These are phyloP conservation scores for Eulemur mongoz DNA, from an alignment of 2,797 vertebrate species.

Conservation along the genomic window DNA sequence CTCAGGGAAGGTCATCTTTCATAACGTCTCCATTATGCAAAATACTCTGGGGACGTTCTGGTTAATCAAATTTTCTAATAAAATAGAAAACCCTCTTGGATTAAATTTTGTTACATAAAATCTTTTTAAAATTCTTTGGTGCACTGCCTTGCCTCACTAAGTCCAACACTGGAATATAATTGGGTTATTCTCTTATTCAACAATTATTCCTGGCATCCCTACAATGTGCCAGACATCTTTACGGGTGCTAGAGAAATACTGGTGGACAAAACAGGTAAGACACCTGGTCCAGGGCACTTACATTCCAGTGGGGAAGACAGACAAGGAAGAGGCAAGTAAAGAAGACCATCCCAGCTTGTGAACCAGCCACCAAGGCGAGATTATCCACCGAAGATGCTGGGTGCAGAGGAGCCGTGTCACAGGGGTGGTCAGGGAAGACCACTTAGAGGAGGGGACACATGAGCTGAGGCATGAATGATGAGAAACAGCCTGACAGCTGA, in stretches of 20 bases:
- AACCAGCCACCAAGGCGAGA: neutral
- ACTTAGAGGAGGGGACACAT: neutral
- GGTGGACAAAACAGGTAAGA: neutral
- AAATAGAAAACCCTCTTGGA: constrained; percentile 5
- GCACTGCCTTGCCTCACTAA: neutral
- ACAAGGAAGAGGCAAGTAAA: neutral
- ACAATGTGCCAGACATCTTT: neutral
- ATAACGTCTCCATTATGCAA: neutral
- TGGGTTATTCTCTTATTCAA: constrained; percentile 6
- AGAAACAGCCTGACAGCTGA: neutral
- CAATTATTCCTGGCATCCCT: neutral
- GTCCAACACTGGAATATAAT: neutral
- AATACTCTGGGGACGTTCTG: neutral
- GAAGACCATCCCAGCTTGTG: neutral
- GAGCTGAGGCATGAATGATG: neutral
- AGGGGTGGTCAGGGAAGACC: neutral
- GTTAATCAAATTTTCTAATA: neutral
- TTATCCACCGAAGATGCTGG: neutral
- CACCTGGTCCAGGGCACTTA: neutral
- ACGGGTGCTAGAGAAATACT: neutral
- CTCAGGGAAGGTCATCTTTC: neutral
- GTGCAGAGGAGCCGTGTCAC: neutral
- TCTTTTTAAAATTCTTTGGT: neutral
- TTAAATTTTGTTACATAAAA: neutral
- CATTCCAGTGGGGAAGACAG: neutral